A percentile compares a stretch with the other conserved stretches of the same genome.
Conservation (phyloP, 2,888 invertebrate species). For the Troides aeacus region DNA sequence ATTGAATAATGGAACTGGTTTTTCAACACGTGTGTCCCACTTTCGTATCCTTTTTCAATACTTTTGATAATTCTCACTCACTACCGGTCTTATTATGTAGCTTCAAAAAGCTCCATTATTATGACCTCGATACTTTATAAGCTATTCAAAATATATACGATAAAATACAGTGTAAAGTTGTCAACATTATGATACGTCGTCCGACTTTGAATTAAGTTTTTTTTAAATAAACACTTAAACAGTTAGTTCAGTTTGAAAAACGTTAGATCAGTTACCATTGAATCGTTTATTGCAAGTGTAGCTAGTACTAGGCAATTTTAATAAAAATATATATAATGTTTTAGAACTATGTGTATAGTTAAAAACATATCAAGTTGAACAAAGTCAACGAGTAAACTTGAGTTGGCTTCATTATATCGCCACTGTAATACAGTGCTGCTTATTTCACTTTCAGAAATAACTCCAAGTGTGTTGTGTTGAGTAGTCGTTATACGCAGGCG, state of each 20-base stretch:
- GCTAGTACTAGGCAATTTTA: no score
- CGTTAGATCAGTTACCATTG: no score
- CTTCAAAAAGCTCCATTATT: background rate
- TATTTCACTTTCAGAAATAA: slow-evolving; percentile 4
- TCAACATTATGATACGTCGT: background rate
- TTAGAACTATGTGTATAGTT: no score
- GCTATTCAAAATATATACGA: background rate
- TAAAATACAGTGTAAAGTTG: background rate
- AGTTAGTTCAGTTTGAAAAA: no score
- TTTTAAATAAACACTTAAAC: no score
- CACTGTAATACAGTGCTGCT: slow-evolving; percentile 7
- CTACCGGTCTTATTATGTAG: background rate
- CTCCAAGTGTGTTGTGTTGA: background rate
- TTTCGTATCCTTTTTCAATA: background rate
- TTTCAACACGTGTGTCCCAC: slow-evolving; percentile 10
- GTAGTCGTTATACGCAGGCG: slow-evolving; percentile 11
- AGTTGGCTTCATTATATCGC: slow-evolving; percentile 4
- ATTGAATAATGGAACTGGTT: slow-evolving; percentile 12
- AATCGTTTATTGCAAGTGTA: no score
- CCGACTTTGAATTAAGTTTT: background rate
- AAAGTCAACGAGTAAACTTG: slow-evolving; percentile 4
- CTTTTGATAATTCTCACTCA: background rate
- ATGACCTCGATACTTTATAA: background rate
- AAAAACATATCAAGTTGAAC: background rate
- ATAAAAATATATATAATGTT: no score